Conservation (phyloP, 2,797 vertebrate species). For the Clarias platycephalus region DNA sequence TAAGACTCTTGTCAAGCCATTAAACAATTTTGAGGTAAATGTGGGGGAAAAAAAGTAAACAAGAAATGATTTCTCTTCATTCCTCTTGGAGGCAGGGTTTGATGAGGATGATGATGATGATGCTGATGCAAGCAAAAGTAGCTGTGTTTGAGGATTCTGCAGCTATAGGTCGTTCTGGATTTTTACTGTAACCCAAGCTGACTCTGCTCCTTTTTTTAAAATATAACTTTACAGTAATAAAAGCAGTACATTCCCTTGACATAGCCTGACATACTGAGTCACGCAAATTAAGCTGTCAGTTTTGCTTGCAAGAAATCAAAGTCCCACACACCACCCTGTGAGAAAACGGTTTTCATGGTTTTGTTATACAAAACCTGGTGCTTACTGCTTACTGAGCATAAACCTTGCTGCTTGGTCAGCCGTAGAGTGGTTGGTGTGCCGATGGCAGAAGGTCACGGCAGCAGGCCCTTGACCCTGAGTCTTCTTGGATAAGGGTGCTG, state of each 20-base stretch:
- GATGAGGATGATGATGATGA: neutral
- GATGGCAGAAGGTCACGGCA: conserved; percentile 71
- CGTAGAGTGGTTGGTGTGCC: conserved; percentile 41
- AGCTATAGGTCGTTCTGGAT: neutral
- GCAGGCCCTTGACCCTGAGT: conserved; percentile 66
- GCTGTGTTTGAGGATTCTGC: neutral
- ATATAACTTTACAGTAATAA: neutral
- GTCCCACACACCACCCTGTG: neutral
- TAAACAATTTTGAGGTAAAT: neutral
- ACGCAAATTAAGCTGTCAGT: neutral
- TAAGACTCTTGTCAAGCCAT: neutral
- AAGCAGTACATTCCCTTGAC: neutral
- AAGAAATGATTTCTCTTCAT: neutral
- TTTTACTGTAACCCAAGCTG: neutral
- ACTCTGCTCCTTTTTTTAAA: too few relatives aligned
- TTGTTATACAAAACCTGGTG: conserved; percentile 13
- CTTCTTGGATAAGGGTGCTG: conserved; percentile 62
- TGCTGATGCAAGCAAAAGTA: neutral
- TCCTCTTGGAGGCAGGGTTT: neutral
- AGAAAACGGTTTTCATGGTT: neutral
- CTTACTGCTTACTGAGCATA: conserved; percentile 33
- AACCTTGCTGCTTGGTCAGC: conserved; percentile 44
- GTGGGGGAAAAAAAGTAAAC: neutral
- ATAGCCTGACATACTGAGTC: neutral
- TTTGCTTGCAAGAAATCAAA: neutral